Percentiles rank a stretch among this genome's conserved stretches.
Conservation (phyloP, 2,888 invertebrate species). For the Thereva unica region DNA sequence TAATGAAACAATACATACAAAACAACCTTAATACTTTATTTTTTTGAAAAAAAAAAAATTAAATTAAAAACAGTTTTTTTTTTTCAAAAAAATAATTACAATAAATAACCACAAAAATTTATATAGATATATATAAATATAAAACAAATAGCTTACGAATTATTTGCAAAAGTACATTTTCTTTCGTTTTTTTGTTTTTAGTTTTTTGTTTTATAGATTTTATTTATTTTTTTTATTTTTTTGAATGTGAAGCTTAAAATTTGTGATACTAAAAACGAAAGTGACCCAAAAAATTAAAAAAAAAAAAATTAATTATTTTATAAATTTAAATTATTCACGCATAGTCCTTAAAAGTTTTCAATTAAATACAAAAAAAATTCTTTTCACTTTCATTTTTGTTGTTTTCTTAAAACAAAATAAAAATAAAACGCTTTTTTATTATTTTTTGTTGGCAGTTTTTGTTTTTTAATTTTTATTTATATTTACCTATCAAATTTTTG, state of each 20-base stretch:
- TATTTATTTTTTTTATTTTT: neutral
- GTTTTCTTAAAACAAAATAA: too few relatives aligned
- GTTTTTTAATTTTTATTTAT: too few relatives aligned
- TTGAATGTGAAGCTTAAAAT: neutral
- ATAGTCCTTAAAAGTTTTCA: too few relatives aligned
- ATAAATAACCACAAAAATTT: neutral
- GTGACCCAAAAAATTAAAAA: too few relatives aligned
- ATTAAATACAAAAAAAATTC: too few relatives aligned
- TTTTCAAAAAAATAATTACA: neutral
- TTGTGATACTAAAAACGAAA: neutral
- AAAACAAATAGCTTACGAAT: constrained; percentile 33
- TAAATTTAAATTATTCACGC: too few relatives aligned
- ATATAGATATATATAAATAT: neutral
- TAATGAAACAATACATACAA: constrained; percentile 7
- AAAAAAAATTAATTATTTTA: too few relatives aligned
- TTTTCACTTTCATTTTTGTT: too few relatives aligned
- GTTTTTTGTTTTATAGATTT: neutral
- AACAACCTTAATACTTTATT: neutral
- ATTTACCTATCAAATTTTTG: too few relatives aligned
- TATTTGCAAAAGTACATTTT: constrained; percentile 14
- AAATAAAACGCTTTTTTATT: too few relatives aligned
- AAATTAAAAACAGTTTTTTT: constrained; percentile 1
- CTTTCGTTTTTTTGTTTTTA: constrained; percentile 1
- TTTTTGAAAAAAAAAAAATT: constrained; percentile 26
- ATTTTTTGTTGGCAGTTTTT: too few relatives aligned